These are phyloP conservation scores for Ophion ventricosus DNA, from an alignment of 2,888 invertebrate species.

Conservation along the genomic window DNA sequence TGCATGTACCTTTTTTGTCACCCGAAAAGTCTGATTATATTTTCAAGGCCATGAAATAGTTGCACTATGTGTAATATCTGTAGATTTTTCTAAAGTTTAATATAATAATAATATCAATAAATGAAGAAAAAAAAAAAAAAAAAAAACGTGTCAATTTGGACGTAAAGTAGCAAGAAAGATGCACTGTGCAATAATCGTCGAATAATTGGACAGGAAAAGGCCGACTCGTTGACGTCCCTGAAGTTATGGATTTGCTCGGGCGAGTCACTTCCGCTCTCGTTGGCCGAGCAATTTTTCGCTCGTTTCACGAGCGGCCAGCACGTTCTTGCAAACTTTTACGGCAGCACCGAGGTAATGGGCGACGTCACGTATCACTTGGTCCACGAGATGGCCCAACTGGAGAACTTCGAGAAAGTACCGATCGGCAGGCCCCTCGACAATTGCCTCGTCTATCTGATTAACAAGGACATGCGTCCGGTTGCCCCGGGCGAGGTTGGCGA, in stretches of 20 bases:
- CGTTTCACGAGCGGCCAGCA: conserved; percentile 88
- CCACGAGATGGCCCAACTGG: conserved; percentile 86
- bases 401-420: conserved; percentile 89
- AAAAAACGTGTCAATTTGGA: neutral
- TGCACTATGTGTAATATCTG: no score
- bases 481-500: conserved; percentile 91
- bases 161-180: neutral
- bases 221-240: conserved; percentile 85
- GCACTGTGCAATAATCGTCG: neutral
- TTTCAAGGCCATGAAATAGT: no score
- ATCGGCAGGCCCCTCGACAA: conserved; percentile 93
- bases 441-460: conserved; percentile 91
- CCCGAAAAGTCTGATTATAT: no score
- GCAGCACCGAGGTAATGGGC: conserved; percentile 96
- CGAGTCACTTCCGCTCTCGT: conserved; percentile 89
- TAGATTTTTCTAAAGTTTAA: neutral
- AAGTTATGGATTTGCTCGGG: conserved; percentile 95
- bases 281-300: conserved; percentile 91
- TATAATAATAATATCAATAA: no score
- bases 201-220: conserved; percentile 82
- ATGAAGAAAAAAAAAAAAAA: no score
- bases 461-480: conserved; percentile 89
- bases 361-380: conserved; percentile 93
- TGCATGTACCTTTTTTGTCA: no score
- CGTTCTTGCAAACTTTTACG: conserved; percentile 93